A percentile compares a stretch with the other conserved stretches of the same genome.
phyloP scores from a whole-genome alignment of 92 coral and sea anemone species.

The Umimayanthus chanpuru region DNA sequence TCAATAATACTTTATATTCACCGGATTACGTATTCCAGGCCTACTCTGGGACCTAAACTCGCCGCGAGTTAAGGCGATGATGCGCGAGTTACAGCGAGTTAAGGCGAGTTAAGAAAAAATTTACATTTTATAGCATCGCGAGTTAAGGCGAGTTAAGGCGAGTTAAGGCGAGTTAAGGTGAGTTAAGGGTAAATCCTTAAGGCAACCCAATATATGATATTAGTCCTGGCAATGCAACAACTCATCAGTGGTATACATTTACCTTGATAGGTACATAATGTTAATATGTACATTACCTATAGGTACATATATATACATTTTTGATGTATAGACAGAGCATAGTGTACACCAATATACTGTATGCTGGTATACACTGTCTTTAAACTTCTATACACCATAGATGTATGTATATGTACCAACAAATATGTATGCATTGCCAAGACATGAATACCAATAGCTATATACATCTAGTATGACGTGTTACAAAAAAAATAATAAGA shows the following conservation, averaged over 20 bases:
- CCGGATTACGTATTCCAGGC: too few species aligned
- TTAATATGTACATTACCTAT: slow-evolving; percentile 12
- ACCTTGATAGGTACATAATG: slow-evolving; percentile 15
- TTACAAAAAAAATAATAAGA: slow-evolving; percentile 5
- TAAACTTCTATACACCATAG: slow-evolving; percentile 11
- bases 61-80: slow-evolving; percentile 20
- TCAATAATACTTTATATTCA: too few species aligned
- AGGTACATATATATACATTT: slow-evolving; percentile 3
- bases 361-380: slow-evolving; percentile 14
- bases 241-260: slow-evolving; percentile 4
- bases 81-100: too few species aligned
- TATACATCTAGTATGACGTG: slow-evolving; percentile 1
- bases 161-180: too few species aligned
- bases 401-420: slow-evolving; percentile 9
- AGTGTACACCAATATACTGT: slow-evolving; percentile 9
- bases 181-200: slow-evolving; percentile 5
- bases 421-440: slow-evolving; percentile 16
- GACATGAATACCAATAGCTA: slow-evolving; percentile 14
- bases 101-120: slow-evolving; percentile 4
- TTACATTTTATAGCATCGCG: slow-evolving; percentile 2
- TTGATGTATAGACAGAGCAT: slow-evolving; percentile 6
- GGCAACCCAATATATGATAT: slow-evolving; percentile 10
- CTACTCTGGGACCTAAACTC: slow-evolving; percentile 28
- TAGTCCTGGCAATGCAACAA: neutral
- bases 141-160: slow-evolving; percentile 22